Evolutionary conservation across 2,888 invertebrate species (phyloP), one percentile per base, ranked within the genome.

Genomic region (Thyatira batis): DNA sequence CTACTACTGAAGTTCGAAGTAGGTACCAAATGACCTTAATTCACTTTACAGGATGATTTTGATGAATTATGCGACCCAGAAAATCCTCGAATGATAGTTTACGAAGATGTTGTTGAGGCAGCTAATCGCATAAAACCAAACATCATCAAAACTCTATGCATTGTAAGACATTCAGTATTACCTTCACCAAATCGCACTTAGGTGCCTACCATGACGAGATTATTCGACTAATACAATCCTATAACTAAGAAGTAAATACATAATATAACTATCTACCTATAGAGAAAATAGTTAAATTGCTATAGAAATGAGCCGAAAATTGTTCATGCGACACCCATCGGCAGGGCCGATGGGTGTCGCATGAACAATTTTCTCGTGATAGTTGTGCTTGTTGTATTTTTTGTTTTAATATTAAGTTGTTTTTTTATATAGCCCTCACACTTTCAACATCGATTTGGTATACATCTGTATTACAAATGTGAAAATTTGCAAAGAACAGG

Each of bases 51-150:
- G 91, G 90, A 88, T 60, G 88, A 90, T 65, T 85, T 79, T 56
- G 91, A 91, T 59, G 87, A 86, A 62, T 77, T 68, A 55, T 85
- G 91, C 63, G 89, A 90, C 57, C 89, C 89, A 13, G 84, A 86
- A 5, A 82, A 84, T 53, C 92, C 91, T 2, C 77, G 56, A 58
- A 54, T 60, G 2, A 61, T 91, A 11, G 78, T 75, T 49, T 80
- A 77, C 59, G 77, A 83, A 5, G 81, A 87, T 11, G 71, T 88
- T 3, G 39, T 78, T 20, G 77, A 78, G 0, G 86, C 91, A 21
- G 62, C 73, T 8, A 55, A 71, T 3, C 67, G 76, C 33, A 62
- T 85, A 20, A 73, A 61, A 49, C 58, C 73, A 27, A 60, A 65
- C 23, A 67, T 89, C 39, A 25, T 71, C 8, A 61, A 68, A 17